Conservation (phyloP, 1,140 invertebrate species). For the Drosophila nigrodunni region DNA sequence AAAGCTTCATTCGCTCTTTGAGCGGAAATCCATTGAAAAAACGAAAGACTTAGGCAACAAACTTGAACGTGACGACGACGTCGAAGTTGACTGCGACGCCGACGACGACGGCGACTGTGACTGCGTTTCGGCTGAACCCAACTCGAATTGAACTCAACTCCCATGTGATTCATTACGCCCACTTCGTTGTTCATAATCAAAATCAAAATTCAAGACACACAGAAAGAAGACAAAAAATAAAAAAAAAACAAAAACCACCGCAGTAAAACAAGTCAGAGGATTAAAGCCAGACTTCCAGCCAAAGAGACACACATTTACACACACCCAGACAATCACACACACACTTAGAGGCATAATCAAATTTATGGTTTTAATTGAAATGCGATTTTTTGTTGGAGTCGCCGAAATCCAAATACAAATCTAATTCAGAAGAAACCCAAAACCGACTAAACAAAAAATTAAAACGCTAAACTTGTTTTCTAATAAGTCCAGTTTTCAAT, state of each 20-base stretch:
- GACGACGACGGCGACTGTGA: constrained; percentile 12
- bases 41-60: constrained; percentile 81
- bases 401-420: constrained; percentile 3
- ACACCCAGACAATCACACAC: not conserved
- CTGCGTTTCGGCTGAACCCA: constrained; percentile 1
- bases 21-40: constrained; percentile 78
- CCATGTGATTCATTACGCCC: constrained; percentile 74
- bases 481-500: constrained; percentile 26
- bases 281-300: constrained; percentile 19
- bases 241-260: not conserved
- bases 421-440: constrained; percentile 8
- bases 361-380: constrained; percentile 69
- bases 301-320: not conserved
- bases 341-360: constrained; percentile 32
- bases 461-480: constrained; percentile 38
- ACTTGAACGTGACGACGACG: constrained; percentile 53
- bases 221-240: constrained; percentile 8
- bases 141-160: constrained; percentile 22
- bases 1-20: constrained; percentile 49
- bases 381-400: constrained; percentile 35
- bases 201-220: constrained; percentile 57
- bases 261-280: constrained; percentile 38
- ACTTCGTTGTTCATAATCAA: constrained; percentile 60
- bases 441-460: not conserved
- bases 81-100: constrained; percentile 1